Evolutionary conservation across 2,888 invertebrate genomes (phyloP).

Genomic region (Abrostola tripartita): DNA sequence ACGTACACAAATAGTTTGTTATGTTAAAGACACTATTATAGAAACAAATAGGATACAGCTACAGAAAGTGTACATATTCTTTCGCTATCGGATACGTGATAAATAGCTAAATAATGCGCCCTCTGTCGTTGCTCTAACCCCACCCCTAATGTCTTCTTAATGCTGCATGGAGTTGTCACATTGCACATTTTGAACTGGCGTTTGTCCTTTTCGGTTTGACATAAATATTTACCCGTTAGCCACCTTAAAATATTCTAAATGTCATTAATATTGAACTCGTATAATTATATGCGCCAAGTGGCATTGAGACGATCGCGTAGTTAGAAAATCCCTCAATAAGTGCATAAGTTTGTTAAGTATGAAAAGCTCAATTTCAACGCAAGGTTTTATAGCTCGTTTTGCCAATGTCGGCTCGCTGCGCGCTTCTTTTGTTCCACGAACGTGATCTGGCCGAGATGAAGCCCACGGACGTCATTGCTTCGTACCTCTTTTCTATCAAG

Average conservation of each 20-base stretch:
- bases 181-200: slow-evolving; percentile 78
- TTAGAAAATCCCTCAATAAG: slow-evolving; percentile 68
- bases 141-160: slow-evolving; percentile 86
- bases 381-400: slow-evolving; percentile 78
- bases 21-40: slow-evolving; percentile 15
- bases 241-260: slow-evolving; percentile 57
- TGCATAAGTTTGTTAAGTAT: slow-evolving; percentile 80
- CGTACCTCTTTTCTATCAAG: slow-evolving; percentile 78
- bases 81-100: slow-evolving; percentile 75
- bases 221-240: slow-evolving; percentile 56
- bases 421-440: slow-evolving; percentile 83
- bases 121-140: slow-evolving; percentile 70
- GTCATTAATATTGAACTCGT: not conserved
- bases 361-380: slow-evolving; percentile 82
- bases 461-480: slow-evolving; percentile 80
- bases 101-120: slow-evolving; percentile 82
- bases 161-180: slow-evolving; percentile 85
- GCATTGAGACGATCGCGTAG: slow-evolving; percentile 59
- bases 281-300: slow-evolving; percentile 45
- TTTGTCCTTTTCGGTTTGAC: slow-evolving; percentile 68
- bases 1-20: slow-evolving; percentile 13
- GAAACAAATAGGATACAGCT: slow-evolving; percentile 21
- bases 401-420: slow-evolving; percentile 74
- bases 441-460: slow-evolving; percentile 86
- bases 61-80: slow-evolving; percentile 57